Conservation (phyloP, 2,113 vertebrate genomes). For the Oenanthe oenanthe region DNA sequence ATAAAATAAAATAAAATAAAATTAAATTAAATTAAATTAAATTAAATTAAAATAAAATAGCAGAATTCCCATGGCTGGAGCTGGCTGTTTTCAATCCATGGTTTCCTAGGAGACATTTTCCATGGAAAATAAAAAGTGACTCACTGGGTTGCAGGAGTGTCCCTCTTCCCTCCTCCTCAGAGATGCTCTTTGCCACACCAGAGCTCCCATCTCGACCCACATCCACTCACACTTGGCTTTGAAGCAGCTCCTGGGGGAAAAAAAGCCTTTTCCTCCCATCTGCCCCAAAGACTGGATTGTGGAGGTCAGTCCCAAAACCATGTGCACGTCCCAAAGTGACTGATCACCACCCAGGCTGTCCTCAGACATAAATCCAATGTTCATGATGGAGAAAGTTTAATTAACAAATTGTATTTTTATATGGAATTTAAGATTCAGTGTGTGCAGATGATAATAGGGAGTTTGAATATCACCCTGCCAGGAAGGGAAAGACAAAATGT, state of each 20-base stretch:
- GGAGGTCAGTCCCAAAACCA: background rate
- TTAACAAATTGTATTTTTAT: slow-evolving; percentile 12
- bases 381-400: background rate
- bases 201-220: fast-evolving
- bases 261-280: background rate
- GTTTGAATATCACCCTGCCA: background rate
- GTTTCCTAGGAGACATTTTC: background rate
- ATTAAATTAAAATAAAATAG: background rate
- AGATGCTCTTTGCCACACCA: background rate
- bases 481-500: slow-evolving; percentile 11
- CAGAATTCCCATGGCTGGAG: background rate
- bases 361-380: background rate
- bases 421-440: background rate
- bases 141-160: background rate
- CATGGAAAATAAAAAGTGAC: background rate
- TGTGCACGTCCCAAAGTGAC: background rate
- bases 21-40: too few species aligned
- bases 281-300: background rate
- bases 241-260: background rate
- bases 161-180: background rate
- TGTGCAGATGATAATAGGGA: background rate
- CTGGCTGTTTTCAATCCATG: background rate
- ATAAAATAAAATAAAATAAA: too few species aligned
- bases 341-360: background rate
- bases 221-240: background rate